Base-by-base conservation (phyloP, 2,113 vertebrate genomes). In the Austrofundulus limnaeus region DNA sequence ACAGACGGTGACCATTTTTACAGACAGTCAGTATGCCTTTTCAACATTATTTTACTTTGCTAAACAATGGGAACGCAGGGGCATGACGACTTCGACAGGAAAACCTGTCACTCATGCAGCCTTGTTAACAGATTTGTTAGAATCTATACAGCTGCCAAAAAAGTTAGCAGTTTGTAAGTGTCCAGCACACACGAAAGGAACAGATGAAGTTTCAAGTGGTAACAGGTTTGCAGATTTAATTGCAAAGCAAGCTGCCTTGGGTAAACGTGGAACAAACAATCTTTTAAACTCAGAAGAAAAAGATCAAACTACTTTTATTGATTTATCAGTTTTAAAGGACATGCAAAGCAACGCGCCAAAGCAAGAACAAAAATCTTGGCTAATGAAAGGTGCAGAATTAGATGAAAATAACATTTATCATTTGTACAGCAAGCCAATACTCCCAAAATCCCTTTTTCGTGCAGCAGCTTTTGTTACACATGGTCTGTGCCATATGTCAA, bases 361-460 rank as follows among this genome's bases (percentile, higher is more conserved):
- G 0, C 2, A 1, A 4, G 25, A 52, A 11, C 8, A n/a, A n/a
- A 4, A 11, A 1, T 1, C 0, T 0, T 34, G 25, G 25, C 1
- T 9, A 2, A 34, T 0, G 0, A 31, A 52, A 11, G 17, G 28
- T 11, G 50, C 50, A 0, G 4, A 1, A 10, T 11, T 17, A 10
- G 6, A 5, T 5, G 4, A 17, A 17, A 28, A 23, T 2, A 2
- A n/a, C 2, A 1, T 52, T 10, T 34, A 17, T 1, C 10, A 13
- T 1, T 2, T 20, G 8, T 1, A 17, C 2, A 17, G 5, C 3
- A 19, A 38, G 5, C n/a, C 31, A 0, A 31, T 52, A 1, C 17
- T 52, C 0, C 50, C 50, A 0, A 20, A 37, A 21, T 20, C 31
- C 0, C 19, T 38, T 10, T 52, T 55, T 10, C 38, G 20, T 8